Base-by-base conservation (phyloP, 2,888 invertebrate species). In the Trachelus troglodyta region DNA sequence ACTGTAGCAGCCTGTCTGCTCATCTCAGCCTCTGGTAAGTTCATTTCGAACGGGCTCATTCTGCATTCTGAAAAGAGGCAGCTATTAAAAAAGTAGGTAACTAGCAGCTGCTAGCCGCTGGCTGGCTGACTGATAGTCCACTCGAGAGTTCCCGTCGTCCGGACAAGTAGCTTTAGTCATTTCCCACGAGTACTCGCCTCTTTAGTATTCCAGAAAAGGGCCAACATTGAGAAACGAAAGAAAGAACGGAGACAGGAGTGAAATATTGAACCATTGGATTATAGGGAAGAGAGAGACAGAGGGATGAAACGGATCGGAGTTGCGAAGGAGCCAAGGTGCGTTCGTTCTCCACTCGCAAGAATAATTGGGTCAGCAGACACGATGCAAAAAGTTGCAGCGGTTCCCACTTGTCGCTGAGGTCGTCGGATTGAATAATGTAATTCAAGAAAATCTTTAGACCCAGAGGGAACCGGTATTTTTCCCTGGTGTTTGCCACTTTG, bases 1-100 rank as follows among this genome's bases (percentile, higher is more conserved):
- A 81, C 84, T 78, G 79, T 83, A 78, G 79, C 82, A 80, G 79
- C 84, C 75, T 87, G 85, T 83, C 84, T 88, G 76, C 81, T 85
- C 34, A 34, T 34, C 69, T 80, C 83, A 74, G 82, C 82, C 75
- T 82, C 81, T 74, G 87, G 89, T 89, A 82, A 84, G 87, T 81
- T 78, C 73, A 76, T 79, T 75, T 76, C 73, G 23, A 56, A 15
- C 15, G 23, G 23, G 56, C 56, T 56, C 56, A 56, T 56, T 56
- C 23, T 56, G 56, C 56, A 56, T 23, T 56, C 23, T 23, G 40
- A 15, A 56, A 56, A 56, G 15, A 56, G 56, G 56, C 23, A 56
- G 56, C 56, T 56, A 56, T 56, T 56, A 15, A 56, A 56, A 56
- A 56, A 56, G 56, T 56, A 56, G 56, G 56, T 56, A 56, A 56